Evolutionary conservation across 2,888 invertebrate genomes (phyloP), one percentile per base, ranked within the genome.

Genomic region (Andrena chrysosceles): DNA sequence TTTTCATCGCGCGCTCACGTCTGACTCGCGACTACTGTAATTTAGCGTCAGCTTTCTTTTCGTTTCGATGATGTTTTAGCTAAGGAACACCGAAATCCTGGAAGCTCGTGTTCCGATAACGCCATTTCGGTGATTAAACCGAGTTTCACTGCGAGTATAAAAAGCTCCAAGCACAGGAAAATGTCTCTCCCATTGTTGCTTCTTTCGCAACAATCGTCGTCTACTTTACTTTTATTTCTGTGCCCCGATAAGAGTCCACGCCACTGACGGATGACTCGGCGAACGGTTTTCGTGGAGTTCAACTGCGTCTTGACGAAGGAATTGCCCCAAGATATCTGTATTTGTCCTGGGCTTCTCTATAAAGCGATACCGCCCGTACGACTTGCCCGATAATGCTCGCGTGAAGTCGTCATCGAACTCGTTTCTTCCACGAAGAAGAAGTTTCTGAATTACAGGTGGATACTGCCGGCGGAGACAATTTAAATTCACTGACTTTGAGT

Each of bases 11-110:
- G 54, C 35, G 59, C 23, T 63, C 16, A 6, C 29, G 67, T 42
- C 70, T 13, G 63, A 52, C 52, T 81, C 74, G 76, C 74, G 79
- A 84, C 80, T 75, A 85, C 81, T 77, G 85, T 84, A 88, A 89
- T 89, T 88, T 89, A 79, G 10, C 89, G 86, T 85, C 84, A 88
- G 77, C 81, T 87, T 81, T 77, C 85, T 78, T 88, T 89, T 86
- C 83, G 77, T 87, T 75, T 81, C 83, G 81, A 77, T 76, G 81
- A 81, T 67, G 69, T 52, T 60, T 60, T 70, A 59, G 62, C 48
- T 20, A 20, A 70, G 64, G 52, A 75, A 73, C 62, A 86, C 85
- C 81, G 75, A 79, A 85, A 77, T 85, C 72, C 68, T 83, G 67
- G 56, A 1, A 0, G 3, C 33, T 33, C 20, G 42, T 4, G 42